These are phyloP conservation scores for Drosophila arizonae DNA, from an alignment of 1,140 invertebrate species.

Conservation along the genomic window DNA sequence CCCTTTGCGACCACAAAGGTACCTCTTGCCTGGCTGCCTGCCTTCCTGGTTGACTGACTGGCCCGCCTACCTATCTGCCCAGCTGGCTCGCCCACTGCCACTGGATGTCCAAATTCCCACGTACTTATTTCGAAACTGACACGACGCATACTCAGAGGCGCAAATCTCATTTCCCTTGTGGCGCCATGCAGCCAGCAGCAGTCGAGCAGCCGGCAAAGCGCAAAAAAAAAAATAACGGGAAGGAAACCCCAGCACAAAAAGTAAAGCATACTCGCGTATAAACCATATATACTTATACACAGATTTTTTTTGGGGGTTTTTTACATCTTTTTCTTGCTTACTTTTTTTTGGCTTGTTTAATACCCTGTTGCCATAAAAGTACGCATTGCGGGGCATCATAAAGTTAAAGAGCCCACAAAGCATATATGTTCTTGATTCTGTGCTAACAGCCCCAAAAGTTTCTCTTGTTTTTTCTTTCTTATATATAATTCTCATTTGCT, in stretches of 20 bases:
- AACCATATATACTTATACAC: slow-evolving; percentile 20
- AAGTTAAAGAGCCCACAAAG: slow-evolving; percentile 29
- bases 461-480: too few relatives aligned
- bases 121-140: slow-evolving; percentile 69
- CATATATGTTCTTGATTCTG: slow-evolving; percentile 7
- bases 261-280: slow-evolving; percentile 25
- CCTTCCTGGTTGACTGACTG: slow-evolving; percentile 5
- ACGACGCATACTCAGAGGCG: slow-evolving; percentile 63
- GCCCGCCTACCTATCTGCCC: slow-evolving; percentile 11
- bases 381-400: slow-evolving; percentile 20
- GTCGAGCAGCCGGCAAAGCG: slow-evolving; percentile 22
- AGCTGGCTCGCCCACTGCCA: slow-evolving; percentile 23
- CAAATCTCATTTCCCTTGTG: slow-evolving; percentile 78
- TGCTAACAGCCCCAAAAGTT: slow-evolving; percentile 14
- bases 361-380: slow-evolving; percentile 44
- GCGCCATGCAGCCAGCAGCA: slow-evolving; percentile 42
- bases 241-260: slow-evolving; percentile 43
- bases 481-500: slow-evolving; percentile 7
- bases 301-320: not conserved
- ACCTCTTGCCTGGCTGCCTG: slow-evolving; percentile 6
- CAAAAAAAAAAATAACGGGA: slow-evolving; percentile 11
- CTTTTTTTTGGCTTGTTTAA: slow-evolving; percentile 3
- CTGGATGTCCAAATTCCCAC: slow-evolving; percentile 45
- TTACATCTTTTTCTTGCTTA: slow-evolving; percentile 2
- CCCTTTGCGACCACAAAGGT: slow-evolving; percentile 51